Percentiles rank a stretch among this genome's conserved stretches.
Evolutionary conservation across 1,140 invertebrate species (phyloP).

Genomic region (Bombus breviceps): DNA sequence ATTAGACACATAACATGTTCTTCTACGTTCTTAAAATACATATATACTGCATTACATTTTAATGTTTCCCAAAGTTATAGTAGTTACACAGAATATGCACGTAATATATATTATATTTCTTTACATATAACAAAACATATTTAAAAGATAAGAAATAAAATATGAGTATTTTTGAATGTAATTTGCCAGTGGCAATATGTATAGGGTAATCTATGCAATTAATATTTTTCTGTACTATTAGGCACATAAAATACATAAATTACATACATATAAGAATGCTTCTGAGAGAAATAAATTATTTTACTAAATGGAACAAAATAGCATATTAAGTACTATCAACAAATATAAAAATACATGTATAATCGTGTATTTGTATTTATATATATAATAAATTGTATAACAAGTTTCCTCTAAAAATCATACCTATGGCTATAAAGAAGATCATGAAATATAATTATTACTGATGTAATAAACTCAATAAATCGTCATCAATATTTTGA

Average conservation of each 20-base stretch:
- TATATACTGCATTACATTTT: background rate
- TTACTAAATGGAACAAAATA: background rate
- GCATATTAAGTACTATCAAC: constrained; percentile 1
- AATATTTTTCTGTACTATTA: constrained; percentile 5
- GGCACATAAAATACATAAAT: background rate
- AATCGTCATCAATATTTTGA: background rate
- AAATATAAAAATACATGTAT: background rate
- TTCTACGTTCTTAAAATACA: constrained; percentile 4
- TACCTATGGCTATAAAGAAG: background rate
- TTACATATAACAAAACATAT: constrained; percentile 15
- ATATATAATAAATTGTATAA: background rate
- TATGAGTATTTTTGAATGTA: constrained; percentile 23
- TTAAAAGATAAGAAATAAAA: constrained; percentile 8
- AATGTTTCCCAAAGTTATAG: constrained; percentile 47
- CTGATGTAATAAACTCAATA: background rate
- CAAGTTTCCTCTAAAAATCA: background rate
- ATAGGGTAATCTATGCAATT: constrained; percentile 49
- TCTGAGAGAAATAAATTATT: background rate
- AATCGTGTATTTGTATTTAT: background rate
- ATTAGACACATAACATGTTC: background rate
- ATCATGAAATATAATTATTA: background rate
- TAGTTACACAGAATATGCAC: constrained; percentile 43
- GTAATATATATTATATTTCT: constrained; percentile 13
- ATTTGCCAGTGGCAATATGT: background rate
- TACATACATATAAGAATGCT: background rate